A percentile compares a stretch with the other conserved stretches of the same genome.
These are phyloP conservation scores for Nymphicus hollandicus DNA, from an alignment of 2,113 vertebrate genomes.

Conservation along the genomic window DNA sequence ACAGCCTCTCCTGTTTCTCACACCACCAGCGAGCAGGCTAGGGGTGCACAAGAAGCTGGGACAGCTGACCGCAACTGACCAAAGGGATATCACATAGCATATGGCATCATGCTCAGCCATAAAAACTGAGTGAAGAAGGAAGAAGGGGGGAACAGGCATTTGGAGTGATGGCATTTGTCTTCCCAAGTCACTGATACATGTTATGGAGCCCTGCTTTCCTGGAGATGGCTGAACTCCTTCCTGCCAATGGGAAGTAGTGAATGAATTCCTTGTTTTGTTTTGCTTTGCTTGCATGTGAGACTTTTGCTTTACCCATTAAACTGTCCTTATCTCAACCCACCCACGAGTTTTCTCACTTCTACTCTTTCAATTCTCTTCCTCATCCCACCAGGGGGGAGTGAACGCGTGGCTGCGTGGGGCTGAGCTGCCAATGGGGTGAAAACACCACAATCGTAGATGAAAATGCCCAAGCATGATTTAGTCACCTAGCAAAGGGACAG, in stretches of 20 bases:
- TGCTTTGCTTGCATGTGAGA: rapidly evolving
- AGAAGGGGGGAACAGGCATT: rapidly evolving
- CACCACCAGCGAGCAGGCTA: rapidly evolving
- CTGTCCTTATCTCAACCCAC: background rate
- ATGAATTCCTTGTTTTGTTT: background rate
- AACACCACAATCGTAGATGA: rapidly evolving
- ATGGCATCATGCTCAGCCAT: background rate
- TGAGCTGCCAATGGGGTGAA: background rate
- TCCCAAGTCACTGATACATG: rapidly evolving
- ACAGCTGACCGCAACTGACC: background rate
- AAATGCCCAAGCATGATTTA: background rate
- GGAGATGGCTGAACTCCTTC: background rate
- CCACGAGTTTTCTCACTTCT: background rate
- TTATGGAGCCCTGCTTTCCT: background rate
- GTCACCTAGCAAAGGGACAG: background rate
- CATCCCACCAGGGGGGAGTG: too few relatives aligned
- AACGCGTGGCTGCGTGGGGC: rapidly evolving
- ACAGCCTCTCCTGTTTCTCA: background rate
- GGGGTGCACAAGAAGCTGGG: background rate
- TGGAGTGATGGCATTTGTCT: rapidly evolving
- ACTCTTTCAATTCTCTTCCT: background rate
- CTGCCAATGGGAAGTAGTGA: background rate
- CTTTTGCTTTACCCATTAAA: background rate
- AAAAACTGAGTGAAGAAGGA: background rate
- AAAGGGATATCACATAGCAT: background rate